A percentile compares a stretch with the other conserved stretches of the same genome.
phyloP scores from a whole-genome alignment of 2,888 invertebrate genomes.

The Theodoxus fluviatilis region DNA sequence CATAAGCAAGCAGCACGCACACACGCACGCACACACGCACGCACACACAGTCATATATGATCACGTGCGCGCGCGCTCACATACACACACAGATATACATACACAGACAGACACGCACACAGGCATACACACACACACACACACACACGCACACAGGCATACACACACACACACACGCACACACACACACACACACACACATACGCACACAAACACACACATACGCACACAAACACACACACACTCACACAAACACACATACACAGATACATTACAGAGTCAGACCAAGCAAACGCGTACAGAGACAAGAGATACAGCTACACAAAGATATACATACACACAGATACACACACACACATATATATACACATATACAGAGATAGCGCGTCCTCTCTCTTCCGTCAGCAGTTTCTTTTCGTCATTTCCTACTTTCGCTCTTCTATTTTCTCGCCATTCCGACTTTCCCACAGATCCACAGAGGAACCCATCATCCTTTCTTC shows the following conservation, averaged over 20 bases:
- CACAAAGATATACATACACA: not conserved
- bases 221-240: not conserved
- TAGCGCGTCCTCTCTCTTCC: no score
- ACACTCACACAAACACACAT: not conserved
- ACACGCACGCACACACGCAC: slow-evolving; percentile 18
- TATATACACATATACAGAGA: not conserved
- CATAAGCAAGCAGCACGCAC: not conserved
- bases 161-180: slow-evolving; percentile 7
- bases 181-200: not conserved
- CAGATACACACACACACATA: slow-evolving; percentile 6
- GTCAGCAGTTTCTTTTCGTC: no score
- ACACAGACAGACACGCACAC: not conserved
- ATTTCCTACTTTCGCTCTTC: not conserved
- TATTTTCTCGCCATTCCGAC: not conserved
- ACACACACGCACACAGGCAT: not conserved
- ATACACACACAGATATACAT: not conserved
- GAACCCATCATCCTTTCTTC: no score
- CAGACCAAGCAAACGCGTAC: not conserved
- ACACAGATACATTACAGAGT: not conserved
- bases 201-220: not conserved
- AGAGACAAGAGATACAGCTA: not conserved
- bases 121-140: not conserved
- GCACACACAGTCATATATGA: not conserved
- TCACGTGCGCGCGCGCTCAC: slow-evolving; percentile 8
- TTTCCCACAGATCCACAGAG: not conserved